A percentile compares a stretch with the other conserved stretches of the same genome.
Evolutionary conservation across 1,140 invertebrate genomes (phyloP).

Genomic region (Anoplophora glabripennis): DNA sequence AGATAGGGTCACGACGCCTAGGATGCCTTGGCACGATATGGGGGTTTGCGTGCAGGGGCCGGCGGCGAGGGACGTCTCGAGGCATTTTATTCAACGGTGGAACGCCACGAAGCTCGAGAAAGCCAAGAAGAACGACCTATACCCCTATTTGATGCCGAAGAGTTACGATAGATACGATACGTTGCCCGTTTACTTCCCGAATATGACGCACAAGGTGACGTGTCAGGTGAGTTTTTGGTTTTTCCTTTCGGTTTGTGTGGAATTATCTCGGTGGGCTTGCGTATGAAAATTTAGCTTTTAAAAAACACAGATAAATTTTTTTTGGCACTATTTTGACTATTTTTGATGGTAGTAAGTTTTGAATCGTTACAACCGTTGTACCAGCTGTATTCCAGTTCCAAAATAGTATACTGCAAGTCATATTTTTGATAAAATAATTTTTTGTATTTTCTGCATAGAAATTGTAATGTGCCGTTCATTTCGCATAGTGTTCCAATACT

Average conservation of each 20-base stretch:
- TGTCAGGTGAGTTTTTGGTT: constrained; percentile 60
- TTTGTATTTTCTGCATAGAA: no score
- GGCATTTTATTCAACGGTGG: constrained; percentile 98
- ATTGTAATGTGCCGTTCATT: no score
- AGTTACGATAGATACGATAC: constrained; percentile 58
- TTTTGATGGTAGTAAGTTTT: no score
- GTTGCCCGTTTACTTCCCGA: constrained; percentile 51
- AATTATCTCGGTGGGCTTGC: neutral
- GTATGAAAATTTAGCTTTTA: neutral
- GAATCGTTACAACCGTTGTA: no score
- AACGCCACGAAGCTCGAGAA: constrained; percentile 89
- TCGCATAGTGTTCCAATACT: no score
- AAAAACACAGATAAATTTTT: neutral
- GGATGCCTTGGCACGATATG: constrained; percentile 99
- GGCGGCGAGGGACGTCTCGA: constrained; percentile 84
- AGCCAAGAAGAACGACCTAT: constrained; percentile 69
- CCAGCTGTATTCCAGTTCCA: no score
- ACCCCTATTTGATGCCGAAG: constrained; percentile 90
- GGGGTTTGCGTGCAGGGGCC: constrained; percentile 81
- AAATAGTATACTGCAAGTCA: no score
- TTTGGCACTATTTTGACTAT: no score
- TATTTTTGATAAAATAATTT: no score
- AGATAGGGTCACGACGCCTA: constrained; percentile 67
- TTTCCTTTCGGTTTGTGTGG: neutral
- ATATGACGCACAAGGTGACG: constrained; percentile 60